These are phyloP conservation scores for Dryobota labecula DNA, from an alignment of 2,888 invertebrate genomes.

Conservation along the genomic window DNA sequence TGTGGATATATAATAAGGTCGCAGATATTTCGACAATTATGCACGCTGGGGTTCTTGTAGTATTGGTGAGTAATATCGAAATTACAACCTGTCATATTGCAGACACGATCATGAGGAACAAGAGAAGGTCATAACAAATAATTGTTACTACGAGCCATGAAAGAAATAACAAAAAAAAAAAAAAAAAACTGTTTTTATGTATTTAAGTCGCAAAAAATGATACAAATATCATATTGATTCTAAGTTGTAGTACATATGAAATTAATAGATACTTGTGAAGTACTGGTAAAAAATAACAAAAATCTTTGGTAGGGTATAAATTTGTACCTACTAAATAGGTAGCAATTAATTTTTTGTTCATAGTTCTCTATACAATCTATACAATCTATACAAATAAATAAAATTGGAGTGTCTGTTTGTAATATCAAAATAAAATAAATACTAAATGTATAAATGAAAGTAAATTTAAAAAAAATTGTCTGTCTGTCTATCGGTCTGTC, in stretches of 20 bases:
- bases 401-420: no score
- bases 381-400: no score
- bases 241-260: background rate
- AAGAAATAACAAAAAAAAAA: constrained; percentile 56
- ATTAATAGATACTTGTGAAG: constrained; percentile 1
- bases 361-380: no score
- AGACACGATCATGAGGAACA: constrained; percentile 84
- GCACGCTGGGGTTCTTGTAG: constrained; percentile 64
- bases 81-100: constrained; percentile 88
- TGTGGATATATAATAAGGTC: constrained; percentile 63
- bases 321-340: no score
- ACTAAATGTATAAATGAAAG: no score
- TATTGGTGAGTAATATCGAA: constrained; percentile 78
- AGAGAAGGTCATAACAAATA: constrained; percentile 83
- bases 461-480: no score
- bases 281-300: constrained; percentile 12
- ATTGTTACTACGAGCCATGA: constrained; percentile 72
- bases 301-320: background rate
- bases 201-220: constrained; percentile 7
- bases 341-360: constrained; percentile 17
- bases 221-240: background rate
- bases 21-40: constrained; percentile 62
- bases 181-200: constrained; percentile 29
- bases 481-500: no score
- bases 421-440: no score